Evolutionary conservation across 2,888 invertebrate species (phyloP), one percentile per base, ranked within the genome.

Genomic region (Cactoblastis cactorum): DNA sequence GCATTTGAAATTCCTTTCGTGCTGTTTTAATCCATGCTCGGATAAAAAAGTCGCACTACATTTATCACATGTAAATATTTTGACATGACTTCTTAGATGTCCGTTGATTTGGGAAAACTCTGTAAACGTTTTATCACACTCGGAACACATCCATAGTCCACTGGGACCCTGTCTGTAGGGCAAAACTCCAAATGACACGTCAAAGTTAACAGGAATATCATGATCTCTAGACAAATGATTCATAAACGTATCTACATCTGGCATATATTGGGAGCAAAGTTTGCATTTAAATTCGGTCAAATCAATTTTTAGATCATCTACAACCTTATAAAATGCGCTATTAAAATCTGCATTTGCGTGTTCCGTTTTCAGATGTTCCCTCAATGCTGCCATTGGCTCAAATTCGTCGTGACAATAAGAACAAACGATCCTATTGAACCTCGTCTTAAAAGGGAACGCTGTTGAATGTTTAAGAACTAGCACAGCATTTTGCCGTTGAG

Each of bases 371-470:
- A 87, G 74, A 55, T 88, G 87, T n/a, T 74, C 75, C 34, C 87
- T 74, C 48, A 88, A 66, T 3, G 78, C 70, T 5, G 82, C 71
- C 82, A 87, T 86, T 2, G 77, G 78, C 58, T 85, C 80, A 53
- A 84, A 84, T 57, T 87, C 85, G 52, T 87, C 87, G 57, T 86
- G 84, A 59, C 87, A 88, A 61, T 87, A 88, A 0, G 87, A 86
- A 58, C 87, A 88, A 14, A 86, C 69, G 47, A 87, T 86, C 60
- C 85, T 77, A 71, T 87, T 87, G 67, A 88, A 87, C 53, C 87
- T 75, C 5, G 87, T 87, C 65, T 87, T 87, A 77, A 88, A 88
- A 4, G 87, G 87, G 57, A 81, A 82, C 4, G 87, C 87, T 33
- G 82, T 80, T 11, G 87, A 87, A 65, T 84, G 75, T 64, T 77